Percentiles rank a stretch among this genome's conserved stretches.
Evolutionary conservation across 2,797 vertebrate genomes (phyloP).

Genomic region (Psittacula derbiana): DNA sequence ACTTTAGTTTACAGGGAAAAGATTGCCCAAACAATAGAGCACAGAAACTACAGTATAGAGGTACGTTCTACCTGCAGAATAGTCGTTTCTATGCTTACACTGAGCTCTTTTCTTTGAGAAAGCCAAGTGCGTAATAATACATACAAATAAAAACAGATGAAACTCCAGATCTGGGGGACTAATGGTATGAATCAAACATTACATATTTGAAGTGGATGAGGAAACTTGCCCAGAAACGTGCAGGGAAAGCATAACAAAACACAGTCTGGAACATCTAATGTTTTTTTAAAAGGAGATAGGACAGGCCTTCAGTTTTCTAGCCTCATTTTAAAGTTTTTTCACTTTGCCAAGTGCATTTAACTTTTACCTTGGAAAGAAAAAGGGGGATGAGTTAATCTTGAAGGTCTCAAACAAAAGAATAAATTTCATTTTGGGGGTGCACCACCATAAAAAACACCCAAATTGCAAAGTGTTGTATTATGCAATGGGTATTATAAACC

Average conservation of each 20-base stretch:
- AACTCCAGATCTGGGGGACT: neutral
- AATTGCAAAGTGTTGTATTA: neutral
- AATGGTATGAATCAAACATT: neutral
- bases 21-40: conserved; percentile 98
- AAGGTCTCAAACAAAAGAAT: neutral
- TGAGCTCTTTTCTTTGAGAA: neutral
- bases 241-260: neutral
- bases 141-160: neutral
- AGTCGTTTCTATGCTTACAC: neutral
- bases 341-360: neutral
- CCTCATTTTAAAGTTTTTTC: conserved; percentile 11
- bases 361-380: neutral
- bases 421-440: neutral
- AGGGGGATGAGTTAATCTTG: neutral
- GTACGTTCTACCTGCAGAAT: conserved; percentile 69
- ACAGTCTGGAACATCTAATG: rapidly evolving
- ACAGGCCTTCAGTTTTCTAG: neutral
- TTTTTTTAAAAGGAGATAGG: neutral
- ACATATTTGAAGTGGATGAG: neutral
- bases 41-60: conserved; percentile 98
- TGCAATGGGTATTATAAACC: neutral
- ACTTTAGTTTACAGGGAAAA: conserved; percentile 98
- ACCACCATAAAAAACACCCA: neutral
- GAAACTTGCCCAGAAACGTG: neutral
- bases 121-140: neutral